Evolutionary conservation across 2,113 vertebrate species (phyloP).

Genomic region (Ceyx cyanopectus): DNA sequence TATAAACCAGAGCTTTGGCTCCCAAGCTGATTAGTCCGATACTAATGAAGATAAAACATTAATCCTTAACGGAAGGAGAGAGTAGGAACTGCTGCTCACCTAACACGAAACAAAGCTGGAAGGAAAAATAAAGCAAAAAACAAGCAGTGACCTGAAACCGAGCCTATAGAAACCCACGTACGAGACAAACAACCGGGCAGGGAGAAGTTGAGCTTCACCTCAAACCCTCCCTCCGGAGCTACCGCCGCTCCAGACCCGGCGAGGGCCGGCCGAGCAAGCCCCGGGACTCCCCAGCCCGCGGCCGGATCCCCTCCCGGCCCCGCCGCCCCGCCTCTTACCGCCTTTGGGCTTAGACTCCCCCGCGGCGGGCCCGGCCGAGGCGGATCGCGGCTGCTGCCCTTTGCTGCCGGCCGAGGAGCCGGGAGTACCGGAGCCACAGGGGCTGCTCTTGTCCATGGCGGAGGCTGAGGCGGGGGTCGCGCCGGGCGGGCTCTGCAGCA

Average conservation of each 20-base stretch:
- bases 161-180: not conserved
- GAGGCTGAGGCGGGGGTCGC: constrained; percentile 70
- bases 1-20: not conserved
- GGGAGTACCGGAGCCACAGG: constrained; percentile 71
- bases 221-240: not conserved
- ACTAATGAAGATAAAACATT: not conserved
- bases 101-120: not conserved
- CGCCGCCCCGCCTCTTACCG: constrained; percentile 74
- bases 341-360: constrained; percentile 94
- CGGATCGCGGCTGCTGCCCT: constrained; percentile 85
- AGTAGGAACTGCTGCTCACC: not conserved
- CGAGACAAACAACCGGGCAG: not conserved
- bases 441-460: constrained; percentile 84
- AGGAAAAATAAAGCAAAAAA: not conserved
- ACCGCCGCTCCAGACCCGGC: not conserved
- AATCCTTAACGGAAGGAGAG: not conserved
- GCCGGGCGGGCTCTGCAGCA: constrained; percentile 78
- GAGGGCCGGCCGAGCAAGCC: not conserved
- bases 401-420: constrained; percentile 86
- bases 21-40: not conserved
- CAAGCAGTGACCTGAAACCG: not conserved
- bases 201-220: accelerated
- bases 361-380: constrained; percentile 86
- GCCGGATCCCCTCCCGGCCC: too few species aligned
- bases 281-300: too few species aligned